phyloP scores from a whole-genome alignment of 64 coral and sea anemone genomes.

The Exaiptasia diaphana region DNA sequence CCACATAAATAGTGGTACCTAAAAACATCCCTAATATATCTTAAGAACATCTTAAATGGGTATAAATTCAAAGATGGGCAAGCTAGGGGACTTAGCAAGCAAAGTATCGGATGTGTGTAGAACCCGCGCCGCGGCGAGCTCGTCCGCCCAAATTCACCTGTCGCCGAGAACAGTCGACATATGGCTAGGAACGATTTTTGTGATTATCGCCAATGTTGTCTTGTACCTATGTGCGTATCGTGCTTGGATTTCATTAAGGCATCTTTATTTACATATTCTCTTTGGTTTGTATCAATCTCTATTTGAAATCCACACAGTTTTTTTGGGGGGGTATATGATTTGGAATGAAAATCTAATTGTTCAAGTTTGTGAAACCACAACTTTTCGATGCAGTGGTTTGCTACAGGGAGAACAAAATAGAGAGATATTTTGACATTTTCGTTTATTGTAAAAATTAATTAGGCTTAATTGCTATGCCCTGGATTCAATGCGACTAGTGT shows the following conservation, averaged over 20 bases:
- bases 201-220: no score
- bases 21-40: no score
- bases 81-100: no score
- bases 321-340: constrained; percentile 54
- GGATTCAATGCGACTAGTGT: constrained; percentile 91
- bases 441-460: constrained; percentile 99
- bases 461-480: constrained; percentile 91
- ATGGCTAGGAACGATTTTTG: no score
- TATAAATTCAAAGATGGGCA: no score
- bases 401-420: constrained; percentile 32
- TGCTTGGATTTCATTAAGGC: constrained; percentile 84
- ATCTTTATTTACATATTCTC: constrained; percentile 72
- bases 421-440: constrained; percentile 81
- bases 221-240: constrained; percentile 66
- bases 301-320: constrained; percentile 39
- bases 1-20: no score
- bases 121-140: no score
- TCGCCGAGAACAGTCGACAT: neutral
- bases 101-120: no score
- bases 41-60: no score
- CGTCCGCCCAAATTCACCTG: constrained; percentile 11
- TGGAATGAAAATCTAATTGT: constrained; percentile 92
- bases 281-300: constrained; percentile 70
- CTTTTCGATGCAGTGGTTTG: constrained; percentile 72
- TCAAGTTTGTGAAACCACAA: constrained; percentile 60